Evolutionary conservation across 1,140 invertebrate genomes (phyloP).

Genomic region (Solenopsis fugax): DNA sequence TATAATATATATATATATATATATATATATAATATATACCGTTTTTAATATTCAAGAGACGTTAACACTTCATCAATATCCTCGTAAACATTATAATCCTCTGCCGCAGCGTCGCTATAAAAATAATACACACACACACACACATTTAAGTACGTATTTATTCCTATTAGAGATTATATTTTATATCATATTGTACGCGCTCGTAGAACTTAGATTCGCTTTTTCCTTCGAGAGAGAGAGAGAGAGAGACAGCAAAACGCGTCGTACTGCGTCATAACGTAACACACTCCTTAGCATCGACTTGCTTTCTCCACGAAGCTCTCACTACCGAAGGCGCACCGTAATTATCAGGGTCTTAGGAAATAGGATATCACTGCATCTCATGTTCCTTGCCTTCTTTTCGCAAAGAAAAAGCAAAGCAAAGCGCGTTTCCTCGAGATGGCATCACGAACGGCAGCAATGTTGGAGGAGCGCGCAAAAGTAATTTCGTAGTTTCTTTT

Average conservation of each 20-base stretch:
- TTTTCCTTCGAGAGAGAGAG: neutral
- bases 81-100: slow-evolving; percentile 5
- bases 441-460: neutral
- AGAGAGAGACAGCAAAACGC: slow-evolving; percentile 2
- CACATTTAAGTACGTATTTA: slow-evolving; percentile 33
- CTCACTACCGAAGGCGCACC: slow-evolving; percentile 21
- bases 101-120: slow-evolving; percentile 11
- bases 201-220: neutral
- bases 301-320: slow-evolving; percentile 14
- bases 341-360: slow-evolving; percentile 57
- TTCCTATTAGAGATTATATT: slow-evolving; percentile 56
- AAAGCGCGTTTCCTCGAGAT: neutral
- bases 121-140: slow-evolving; percentile 19
- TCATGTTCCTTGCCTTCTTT: slow-evolving; percentile 30
- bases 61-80: neutral
- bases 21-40: too few relatives aligned
- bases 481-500: neutral
- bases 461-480: neutral
- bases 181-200: slow-evolving; percentile 19
- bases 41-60: neutral
- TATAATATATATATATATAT: too few relatives aligned
- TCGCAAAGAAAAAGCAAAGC: slow-evolving; percentile 3
- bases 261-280: slow-evolving; percentile 20
- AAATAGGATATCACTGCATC: slow-evolving; percentile 44
- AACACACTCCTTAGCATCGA: neutral